phyloP scores from a whole-genome alignment of 1,140 invertebrate species.

The Papilio dardanus region DNA sequence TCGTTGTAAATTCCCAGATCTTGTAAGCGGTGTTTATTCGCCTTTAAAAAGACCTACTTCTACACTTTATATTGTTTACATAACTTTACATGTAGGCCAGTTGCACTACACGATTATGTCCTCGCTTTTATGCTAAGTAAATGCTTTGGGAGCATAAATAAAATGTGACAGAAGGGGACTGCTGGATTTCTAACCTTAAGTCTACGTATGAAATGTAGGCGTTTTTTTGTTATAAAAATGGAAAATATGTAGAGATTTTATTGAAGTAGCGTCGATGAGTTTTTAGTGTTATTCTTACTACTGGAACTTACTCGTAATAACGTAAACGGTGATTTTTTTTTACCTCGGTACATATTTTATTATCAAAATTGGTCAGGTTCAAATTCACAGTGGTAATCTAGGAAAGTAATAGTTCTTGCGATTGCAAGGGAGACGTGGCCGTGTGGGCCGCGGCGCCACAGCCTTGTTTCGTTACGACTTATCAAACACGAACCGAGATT shows the following conservation, averaged over 20 bases:
- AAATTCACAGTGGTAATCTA: slow-evolving; percentile 46
- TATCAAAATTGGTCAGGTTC: neutral
- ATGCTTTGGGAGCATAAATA: slow-evolving; percentile 37
- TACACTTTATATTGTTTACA: slow-evolving; percentile 10
- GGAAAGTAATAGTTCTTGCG: slow-evolving; percentile 61
- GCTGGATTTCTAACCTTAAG: neutral
- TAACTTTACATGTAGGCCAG: slow-evolving; percentile 29
- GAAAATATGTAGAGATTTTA: no score
- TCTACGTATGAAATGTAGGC: neutral
- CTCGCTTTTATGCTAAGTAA: slow-evolving; percentile 16
- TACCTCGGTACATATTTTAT: no score
- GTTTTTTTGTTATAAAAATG: neutral
- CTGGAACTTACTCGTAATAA: no score
- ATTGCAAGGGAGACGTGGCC: slow-evolving; percentile 59
- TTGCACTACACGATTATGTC: slow-evolving; percentile 10
- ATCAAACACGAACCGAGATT: slow-evolving; percentile 67
- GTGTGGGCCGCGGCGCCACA: slow-evolving; percentile 77
- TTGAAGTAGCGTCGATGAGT: no score
- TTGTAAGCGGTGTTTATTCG: slow-evolving; percentile 41
- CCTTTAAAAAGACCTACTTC: slow-evolving; percentile 34
- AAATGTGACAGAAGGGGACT: slow-evolving; percentile 13
- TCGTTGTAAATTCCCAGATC: slow-evolving; percentile 57
- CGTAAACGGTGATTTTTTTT: no score
- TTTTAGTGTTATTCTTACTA: no score
- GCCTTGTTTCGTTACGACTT: slow-evolving; percentile 59